Conservation (phyloP, 2,888 invertebrate species). For the Standfussiana lucernea region DNA sequence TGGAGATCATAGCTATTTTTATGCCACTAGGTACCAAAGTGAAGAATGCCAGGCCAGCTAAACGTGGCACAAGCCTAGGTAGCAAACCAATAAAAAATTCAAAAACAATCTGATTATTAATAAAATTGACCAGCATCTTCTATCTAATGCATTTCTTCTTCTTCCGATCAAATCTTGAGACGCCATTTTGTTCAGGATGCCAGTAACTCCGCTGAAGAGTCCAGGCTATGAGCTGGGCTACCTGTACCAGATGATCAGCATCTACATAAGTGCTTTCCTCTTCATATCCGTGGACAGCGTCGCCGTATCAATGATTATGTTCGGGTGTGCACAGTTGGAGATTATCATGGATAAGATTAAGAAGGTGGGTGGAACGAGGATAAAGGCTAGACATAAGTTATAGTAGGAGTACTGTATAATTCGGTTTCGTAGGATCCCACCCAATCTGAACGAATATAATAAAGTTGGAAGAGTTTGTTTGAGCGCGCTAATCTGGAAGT, state of each 20-base stretch:
- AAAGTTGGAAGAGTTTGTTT: not conserved
- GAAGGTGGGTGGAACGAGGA: slow-evolving; percentile 70
- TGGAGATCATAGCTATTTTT: not conserved
- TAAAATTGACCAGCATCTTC: not conserved
- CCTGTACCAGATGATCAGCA: slow-evolving; percentile 80
- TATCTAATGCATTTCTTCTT: not conserved
- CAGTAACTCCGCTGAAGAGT: slow-evolving; percentile 76
- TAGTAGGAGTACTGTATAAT: not conserved
- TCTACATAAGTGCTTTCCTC: slow-evolving; percentile 82
- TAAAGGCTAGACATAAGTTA: not conserved
- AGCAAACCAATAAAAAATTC: not conserved
- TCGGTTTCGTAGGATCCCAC: not conserved
- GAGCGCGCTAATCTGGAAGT: not conserved
- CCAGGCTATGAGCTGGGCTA: slow-evolving; percentile 83
- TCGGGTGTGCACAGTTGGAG: slow-evolving; percentile 84
- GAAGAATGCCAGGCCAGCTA: not conserved
- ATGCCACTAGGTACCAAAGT: not conserved
- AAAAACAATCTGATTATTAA: not conserved
- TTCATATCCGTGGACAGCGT: slow-evolving; percentile 85
- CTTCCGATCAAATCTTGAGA: not conserved
- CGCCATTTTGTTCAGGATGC: slow-evolving; percentile 79
- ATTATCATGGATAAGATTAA: slow-evolving; percentile 83
- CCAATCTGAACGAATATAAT: not conserved
- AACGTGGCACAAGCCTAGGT: not conserved
- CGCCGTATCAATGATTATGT: slow-evolving; percentile 83